Base-by-base conservation (phyloP, 35 echinoderm and acorn worm species). In the Ophiothrix spiculata region DNA sequence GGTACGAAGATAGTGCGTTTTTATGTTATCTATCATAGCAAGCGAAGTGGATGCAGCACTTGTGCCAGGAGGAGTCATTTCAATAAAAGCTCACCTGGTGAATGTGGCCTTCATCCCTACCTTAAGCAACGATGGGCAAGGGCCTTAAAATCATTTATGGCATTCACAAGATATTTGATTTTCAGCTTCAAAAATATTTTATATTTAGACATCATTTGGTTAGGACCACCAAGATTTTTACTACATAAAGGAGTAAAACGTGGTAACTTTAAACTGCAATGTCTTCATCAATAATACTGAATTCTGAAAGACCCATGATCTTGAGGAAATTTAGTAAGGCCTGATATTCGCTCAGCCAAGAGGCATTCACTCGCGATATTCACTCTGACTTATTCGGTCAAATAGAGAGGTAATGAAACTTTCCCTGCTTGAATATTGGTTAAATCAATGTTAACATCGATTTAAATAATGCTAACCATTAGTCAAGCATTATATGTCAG, bases 21-120 rank as follows among this genome's bases (percentile, higher is more conserved):
- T 28, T 69, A 28, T 69, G 60, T 69, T 69, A 69, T 69, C 60
- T 69, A 69, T 69, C 60, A 69, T 69, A 69, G 60, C 60, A 69
- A 25, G 60, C 17, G 60, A 54, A 2, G 60, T 69, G 29, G 60
- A 25, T 69, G 60, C 4, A 69, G n/a, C n/a, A n/a, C n/a, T n/a
- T 25, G 60, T 69, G 60, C 60, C 25, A n/a, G n/a, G 16, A 69
- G 60, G 60, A 28, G 23, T 69, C 60, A 69, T 69, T 69, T 69
- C 29, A 69, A 69, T 69, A 69, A 69, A 25, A 28, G 60, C 23
- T 69, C 60, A 69, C 60, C 60, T 69, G 60, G 10, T n/a, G 17
- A 69, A 69, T 69, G 60, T 69, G 60, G 60, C 60, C 25, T 69
- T 69, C 60, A 69, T 69, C 60, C 60, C 60, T 25, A 69, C 60